Evolutionary conservation across 2,113 vertebrate genomes (phyloP), one percentile per base, ranked within the genome.

Genomic region (Pycnonotus jocosus): DNA sequence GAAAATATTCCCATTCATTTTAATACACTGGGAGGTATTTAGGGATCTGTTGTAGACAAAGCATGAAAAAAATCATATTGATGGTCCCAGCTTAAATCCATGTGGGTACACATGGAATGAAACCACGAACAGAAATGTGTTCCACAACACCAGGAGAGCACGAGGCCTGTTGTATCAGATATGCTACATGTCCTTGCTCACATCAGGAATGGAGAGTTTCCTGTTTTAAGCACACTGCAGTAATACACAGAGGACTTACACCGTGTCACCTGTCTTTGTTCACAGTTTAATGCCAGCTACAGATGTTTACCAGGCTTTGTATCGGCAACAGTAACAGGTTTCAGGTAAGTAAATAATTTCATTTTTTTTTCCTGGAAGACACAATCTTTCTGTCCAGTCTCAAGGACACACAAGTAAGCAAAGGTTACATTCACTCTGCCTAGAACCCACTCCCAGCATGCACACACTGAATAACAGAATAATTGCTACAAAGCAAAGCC

Each of bases 241-340:
- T 33, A 54, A 66, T 25, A 42, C 14, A n/a, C 25, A 79, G 53
- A 86, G n/a, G 14, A 30, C 23, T 93, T 50, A 81, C 2, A 7
- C 16, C 17, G 19, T 28, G 48, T 86, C 25, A 38, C 54, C 7
- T 96, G 22, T 53, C 53, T 96, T 88, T 97, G 11, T 96, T 98
- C 96, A 44, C 96, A 98, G 98, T 98, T 98, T 89, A 35, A 50
- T 45, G 83, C 66, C 19, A 90, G 97, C 68, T 98, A 98, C 90
- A 64, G 66, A 54, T 97, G 89, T 88, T 95, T 98, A 80, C 96
- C 97, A 68, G 98, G 97, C 81, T 98, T 98, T 88, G 93, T 68
- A 82, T 91, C 79, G 0, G 95, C 96, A 93, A 89, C 81, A 33
- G 96, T 98, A 61, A 97, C 38, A 7, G 84, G 86, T 38, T 98